Conservation (phyloP, 2,797 vertebrate genomes). For the Spondyliosoma cantharus region DNA sequence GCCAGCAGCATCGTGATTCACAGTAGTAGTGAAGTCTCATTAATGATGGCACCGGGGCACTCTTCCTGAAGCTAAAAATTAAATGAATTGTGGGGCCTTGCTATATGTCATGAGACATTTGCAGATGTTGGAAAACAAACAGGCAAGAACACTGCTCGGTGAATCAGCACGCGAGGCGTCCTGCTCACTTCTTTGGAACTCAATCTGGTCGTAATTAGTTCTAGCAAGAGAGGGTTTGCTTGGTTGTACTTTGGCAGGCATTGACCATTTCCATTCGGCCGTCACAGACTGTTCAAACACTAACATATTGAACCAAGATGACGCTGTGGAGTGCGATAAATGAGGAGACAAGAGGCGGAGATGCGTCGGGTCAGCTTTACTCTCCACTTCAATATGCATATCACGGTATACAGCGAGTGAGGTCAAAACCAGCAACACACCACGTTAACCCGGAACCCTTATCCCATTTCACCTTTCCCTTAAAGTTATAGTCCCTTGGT, state of each 20-base stretch:
- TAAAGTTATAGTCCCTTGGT: too few relatives aligned
- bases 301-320: conserved; percentile 10
- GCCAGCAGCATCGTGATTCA: conserved; percentile 6
- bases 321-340: too few relatives aligned
- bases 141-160: neutral
- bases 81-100: neutral
- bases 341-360: too few relatives aligned
- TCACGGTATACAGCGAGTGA: too few relatives aligned
- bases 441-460: too few relatives aligned
- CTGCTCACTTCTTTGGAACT: conserved; percentile 14
- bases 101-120: neutral
- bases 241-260: conserved; percentile 33
- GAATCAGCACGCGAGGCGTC: neutral
- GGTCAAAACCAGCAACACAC: too few relatives aligned
- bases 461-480: too few relatives aligned
- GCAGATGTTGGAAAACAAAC: too few relatives aligned
- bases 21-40: neutral
- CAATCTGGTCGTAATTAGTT: conserved; percentile 45
- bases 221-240: conserved; percentile 7
- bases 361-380: too few relatives aligned
- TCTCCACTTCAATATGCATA: too few relatives aligned
- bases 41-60: neutral
- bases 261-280: conserved; percentile 48
- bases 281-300: conserved; percentile 16
- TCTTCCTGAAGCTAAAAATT: neutral